Percentiles rank a stretch among this genome's conserved stretches.
These are phyloP conservation scores for Schizothorax lantsangensis DNA, from an alignment of 2,797 vertebrate species.

Conservation along the genomic window DNA sequence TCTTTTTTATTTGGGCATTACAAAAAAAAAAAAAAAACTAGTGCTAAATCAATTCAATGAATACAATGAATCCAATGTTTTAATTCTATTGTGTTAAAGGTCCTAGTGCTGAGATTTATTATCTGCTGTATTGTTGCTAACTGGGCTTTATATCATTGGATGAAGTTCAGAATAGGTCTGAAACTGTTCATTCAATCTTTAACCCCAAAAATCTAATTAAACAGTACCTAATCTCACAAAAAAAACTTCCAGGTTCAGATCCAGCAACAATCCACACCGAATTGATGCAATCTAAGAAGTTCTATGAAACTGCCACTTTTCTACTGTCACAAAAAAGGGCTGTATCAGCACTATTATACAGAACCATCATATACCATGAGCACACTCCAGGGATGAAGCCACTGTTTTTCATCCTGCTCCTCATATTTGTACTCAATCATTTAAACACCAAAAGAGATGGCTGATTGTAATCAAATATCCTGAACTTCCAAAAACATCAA, in stretches of 20 bases:
- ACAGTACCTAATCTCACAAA: neutral
- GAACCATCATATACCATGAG: neutral
- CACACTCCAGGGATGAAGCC: neutral
- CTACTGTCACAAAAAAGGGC: neutral
- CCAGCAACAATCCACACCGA: neutral
- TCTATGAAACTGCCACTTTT: neutral
- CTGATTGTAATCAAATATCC: constrained; percentile 5
- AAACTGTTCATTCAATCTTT: constrained; percentile 34
- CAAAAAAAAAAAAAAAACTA: neutral
- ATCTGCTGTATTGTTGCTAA: constrained; percentile 4
- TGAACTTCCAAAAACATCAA: neutral
- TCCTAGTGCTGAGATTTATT: neutral
- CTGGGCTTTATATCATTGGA: constrained; percentile 21
- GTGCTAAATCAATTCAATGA: neutral
- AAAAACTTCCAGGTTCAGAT: neutral
- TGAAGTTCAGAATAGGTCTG: constrained; percentile 26
- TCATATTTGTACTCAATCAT: neutral
- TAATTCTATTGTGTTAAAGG: neutral
- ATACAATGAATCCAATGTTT: neutral
- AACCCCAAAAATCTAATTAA: neutral
- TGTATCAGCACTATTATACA: neutral
- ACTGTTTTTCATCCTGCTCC: neutral
- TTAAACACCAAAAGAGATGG: neutral
- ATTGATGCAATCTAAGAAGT: constrained; percentile 3
- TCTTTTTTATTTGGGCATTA: neutral